Percentiles rank a stretch among this genome's conserved stretches.
Conservation (phyloP, 2,888 invertebrate genomes). For the Synergus gifuensis region DNA sequence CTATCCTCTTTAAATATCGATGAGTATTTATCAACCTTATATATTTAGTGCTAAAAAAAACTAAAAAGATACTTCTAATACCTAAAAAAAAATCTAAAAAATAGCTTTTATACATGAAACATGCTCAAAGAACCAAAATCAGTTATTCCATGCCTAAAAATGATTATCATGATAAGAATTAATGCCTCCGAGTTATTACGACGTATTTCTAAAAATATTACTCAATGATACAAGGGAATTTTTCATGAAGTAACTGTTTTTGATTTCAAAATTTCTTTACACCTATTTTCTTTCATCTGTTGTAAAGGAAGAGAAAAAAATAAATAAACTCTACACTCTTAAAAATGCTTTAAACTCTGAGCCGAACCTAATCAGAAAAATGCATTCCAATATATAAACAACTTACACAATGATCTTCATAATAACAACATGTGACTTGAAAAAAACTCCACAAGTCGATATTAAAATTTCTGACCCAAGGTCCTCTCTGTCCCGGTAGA, state of each 20-base stretch:
- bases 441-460: conserved; percentile 14
- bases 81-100: neutral
- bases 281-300: too few relatives aligned
- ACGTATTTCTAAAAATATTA: too few relatives aligned
- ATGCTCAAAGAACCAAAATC: neutral
- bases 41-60: neutral
- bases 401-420: conserved; percentile 30
- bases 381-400: neutral
- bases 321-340: too few relatives aligned
- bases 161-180: neutral
- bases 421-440: conserved; percentile 23
- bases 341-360: too few relatives aligned
- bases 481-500: neutral
- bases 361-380: neutral
- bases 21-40: neutral
- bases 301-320: too few relatives aligned
- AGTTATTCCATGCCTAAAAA: neutral
- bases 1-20: conserved; percentile 1
- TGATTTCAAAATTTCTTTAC: too few relatives aligned
- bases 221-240: too few relatives aligned
- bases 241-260: too few relatives aligned
- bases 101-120: neutral
- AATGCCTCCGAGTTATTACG: neutral
- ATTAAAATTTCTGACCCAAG: conserved; percentile 13
- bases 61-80: neutral